Evolutionary conservation across 2,888 invertebrate genomes (phyloP), one percentile per base, ranked within the genome.

Genomic region (Gastracanthus pulcherrimus): DNA sequence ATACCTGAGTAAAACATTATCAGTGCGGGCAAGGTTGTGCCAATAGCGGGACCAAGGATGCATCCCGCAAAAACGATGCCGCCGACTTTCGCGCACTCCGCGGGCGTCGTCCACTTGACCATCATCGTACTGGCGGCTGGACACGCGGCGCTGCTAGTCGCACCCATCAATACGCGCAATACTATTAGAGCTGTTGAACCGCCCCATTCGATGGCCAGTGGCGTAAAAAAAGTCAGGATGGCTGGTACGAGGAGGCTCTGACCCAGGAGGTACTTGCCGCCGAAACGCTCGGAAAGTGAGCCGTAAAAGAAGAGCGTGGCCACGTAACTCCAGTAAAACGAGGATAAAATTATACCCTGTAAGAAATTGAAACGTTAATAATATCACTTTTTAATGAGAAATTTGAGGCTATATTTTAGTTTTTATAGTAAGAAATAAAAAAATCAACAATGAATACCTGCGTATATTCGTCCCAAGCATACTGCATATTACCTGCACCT

Each of bases 241-340:
- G 96, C 96, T 0, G 96, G 96, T 26, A 94, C 94, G 1, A 97
- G 92, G 26, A 97, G 95, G 60, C 97, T 97, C 74, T 96, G 92
- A 0, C 96, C 96, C 66, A 96, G 92, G 0, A 96, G 94, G 92
- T 96, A 95, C 90, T 97, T 97, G 19, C 96, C 97, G 31, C 97
- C 97, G 84, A 95, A 95, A 85, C 94, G 93, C 87, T 96, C 96
- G 0, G 96, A 95, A 48, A 97, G 88, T 38, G 95, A 92, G 83
- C 96, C 96, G 58, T 96, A 96, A 5, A 96, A 96, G 38, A 97
- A 90, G 87, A 96, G 96, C 0, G 96, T 96, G 0, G 95, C 84
- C 1, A 96, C 94, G 90, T 96, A 96, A 0, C 96, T 96, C 92
- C 95, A 96, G 92, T 96, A 96, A 91, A 96, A 96, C 0, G 96